Conservation (phyloP, 1,140 invertebrate genomes). For the Zaprionus capensis region DNA sequence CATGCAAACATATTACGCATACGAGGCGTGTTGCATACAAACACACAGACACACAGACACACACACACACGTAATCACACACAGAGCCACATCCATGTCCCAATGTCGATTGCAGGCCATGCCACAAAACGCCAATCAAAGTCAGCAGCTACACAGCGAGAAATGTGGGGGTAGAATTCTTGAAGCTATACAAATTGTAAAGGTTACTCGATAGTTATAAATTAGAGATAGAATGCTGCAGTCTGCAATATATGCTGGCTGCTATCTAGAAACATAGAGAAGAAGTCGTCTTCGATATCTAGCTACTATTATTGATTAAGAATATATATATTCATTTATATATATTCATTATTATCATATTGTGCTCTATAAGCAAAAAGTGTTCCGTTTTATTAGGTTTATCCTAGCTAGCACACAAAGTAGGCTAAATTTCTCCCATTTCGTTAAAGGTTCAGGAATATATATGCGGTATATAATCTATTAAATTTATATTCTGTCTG, state of each 20-base stretch:
- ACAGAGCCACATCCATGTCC: neutral
- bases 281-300: too few species aligned
- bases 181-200: neutral
- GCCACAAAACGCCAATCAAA: slow-evolving; percentile 9
- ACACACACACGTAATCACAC: neutral
- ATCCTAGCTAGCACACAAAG: accelerated
- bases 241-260: neutral
- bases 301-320: too few species aligned
- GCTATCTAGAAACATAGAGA: too few species aligned
- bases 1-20: slow-evolving; percentile 75
- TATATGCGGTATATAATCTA: neutral
- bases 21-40: slow-evolving; percentile 68
- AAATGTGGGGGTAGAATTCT: neutral
- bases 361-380: too few species aligned
- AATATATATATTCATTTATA: neutral
- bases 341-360: too few species aligned
- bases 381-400: neutral
- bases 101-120: neutral
- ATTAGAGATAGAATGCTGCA: neutral
- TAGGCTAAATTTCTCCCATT: neutral
- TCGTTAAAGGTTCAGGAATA: neutral
- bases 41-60: slow-evolving; percentile 33
- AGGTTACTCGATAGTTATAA: neutral
- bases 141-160: neutral
- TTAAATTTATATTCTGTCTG: neutral